Evolutionary conservation across 1,140 invertebrate species (phyloP), one percentile per base, ranked within the genome.

Genomic region (Drosophila biarmipes): DNA sequence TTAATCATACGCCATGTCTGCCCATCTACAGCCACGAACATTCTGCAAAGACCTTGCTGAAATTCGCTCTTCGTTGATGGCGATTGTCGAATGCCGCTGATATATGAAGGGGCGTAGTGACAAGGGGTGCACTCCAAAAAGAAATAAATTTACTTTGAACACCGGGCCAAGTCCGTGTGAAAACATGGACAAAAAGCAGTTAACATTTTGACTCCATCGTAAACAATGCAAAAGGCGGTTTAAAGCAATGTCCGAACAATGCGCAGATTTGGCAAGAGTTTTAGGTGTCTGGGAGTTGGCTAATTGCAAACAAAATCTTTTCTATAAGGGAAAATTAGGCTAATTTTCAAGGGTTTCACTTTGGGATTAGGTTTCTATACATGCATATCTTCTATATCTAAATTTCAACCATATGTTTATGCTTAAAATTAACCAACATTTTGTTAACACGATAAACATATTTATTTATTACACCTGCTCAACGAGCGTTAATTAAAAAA

Each of bases 1-100:
- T 81, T 78, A 81, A 81, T 81, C 80, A 81, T 81, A 45, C 80
- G 45, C 56, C 81, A 63, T 73, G 74, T 72, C 37, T 55, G 79
- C 54, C 79, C 71, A 64, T 64, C 62, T 35, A 45, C 29, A 31
- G 6, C 29, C 29, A 31, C 40, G 10, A 64, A 11, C 38, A 68
- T 31, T 48, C 67, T 64, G 56, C 62, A 54, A 84, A 81, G 79
- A 58, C 52, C 68, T 27, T 42, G 58, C 80, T 66, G 58, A 81
- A 69, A 31, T 0, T 31, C 2, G 0, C 2, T 31, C 10, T 73
- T 53, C 68, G 80, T 14, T 37, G 66, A 69, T 64, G 57, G 53
- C 38, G 63, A 67, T 35, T 67, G 61, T 68, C 63, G 66, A 67
- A 54, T 24, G 67, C 51, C 10, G 64, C 24, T 49, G 63, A 71